Conservation (phyloP, 2,888 invertebrate genomes). For the Nemurella pictetii region DNA sequence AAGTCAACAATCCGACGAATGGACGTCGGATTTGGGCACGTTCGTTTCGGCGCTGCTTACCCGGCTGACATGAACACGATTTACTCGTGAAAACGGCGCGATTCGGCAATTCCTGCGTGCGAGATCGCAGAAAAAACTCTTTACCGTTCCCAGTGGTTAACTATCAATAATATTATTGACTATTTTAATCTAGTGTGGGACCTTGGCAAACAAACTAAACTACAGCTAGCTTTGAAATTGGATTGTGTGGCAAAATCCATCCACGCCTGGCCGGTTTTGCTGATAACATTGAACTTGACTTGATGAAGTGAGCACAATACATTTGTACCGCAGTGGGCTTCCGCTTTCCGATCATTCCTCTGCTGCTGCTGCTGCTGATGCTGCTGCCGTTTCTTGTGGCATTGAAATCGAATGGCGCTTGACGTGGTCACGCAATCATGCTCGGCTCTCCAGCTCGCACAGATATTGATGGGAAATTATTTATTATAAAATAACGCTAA, state of each 20-base stretch:
- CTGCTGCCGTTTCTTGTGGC: conserved; percentile 1
- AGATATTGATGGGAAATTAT: conserved; percentile 20
- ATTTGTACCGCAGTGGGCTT: not conserved
- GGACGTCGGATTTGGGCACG: not conserved
- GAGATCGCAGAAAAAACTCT: not conserved
- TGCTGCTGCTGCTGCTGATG: conserved; percentile 5
- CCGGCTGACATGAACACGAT: not conserved
- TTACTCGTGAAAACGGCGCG: not conserved
- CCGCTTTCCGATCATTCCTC: not conserved
- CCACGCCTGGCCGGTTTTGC: not conserved
- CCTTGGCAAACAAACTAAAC: not conserved
- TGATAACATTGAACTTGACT: conserved; percentile 16
- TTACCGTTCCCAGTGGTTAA: not conserved
- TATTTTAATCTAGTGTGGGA: not conserved
- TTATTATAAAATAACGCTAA: not conserved
- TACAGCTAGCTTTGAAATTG: conserved; percentile 16
- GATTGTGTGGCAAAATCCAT: conserved; percentile 3
- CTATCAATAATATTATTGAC: not conserved
- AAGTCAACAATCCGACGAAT: not conserved
- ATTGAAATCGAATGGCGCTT: conserved; percentile 9
- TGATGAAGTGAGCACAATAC: not conserved
- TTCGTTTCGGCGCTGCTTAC: not conserved
- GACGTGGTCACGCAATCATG: conserved; percentile 17
- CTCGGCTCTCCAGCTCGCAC: not conserved
- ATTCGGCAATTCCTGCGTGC: not conserved